Percentiles rank a stretch among this genome's conserved stretches.
Evolutionary conservation across 2,113 vertebrate species (phyloP).

Genomic region (Microcebus jonahi): DNA sequence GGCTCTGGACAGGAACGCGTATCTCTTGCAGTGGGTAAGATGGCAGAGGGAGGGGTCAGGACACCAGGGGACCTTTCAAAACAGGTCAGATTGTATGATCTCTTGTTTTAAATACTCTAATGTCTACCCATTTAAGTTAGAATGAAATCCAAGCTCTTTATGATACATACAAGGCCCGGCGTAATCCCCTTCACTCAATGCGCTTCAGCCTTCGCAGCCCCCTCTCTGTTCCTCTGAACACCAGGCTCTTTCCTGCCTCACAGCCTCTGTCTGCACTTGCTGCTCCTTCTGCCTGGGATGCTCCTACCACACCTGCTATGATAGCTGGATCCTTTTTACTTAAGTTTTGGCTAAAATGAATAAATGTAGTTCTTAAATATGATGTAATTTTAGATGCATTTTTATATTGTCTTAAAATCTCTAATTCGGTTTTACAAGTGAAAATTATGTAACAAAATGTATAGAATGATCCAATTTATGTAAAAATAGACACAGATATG

Average conservation of each 20-base stretch:
- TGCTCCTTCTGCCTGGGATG: neutral
- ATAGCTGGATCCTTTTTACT: neutral
- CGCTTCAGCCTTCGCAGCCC: neutral
- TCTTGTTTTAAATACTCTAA: neutral
- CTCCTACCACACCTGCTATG: neutral
- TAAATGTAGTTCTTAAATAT: neutral
- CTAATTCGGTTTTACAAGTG: neutral
- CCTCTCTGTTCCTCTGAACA: neutral
- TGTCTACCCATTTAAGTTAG: neutral
- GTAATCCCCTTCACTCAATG: neutral
- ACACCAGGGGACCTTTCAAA: neutral
- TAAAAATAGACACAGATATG: neutral
- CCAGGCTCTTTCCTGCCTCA: neutral
- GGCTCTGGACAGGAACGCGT: accelerated
- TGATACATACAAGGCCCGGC: neutral
- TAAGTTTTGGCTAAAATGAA: conserved; percentile 8
- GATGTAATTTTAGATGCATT: neutral
- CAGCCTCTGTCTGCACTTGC: neutral
- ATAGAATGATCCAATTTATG: neutral
- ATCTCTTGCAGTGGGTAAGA: neutral
- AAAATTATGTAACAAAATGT: neutral
- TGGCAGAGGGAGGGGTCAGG: neutral
- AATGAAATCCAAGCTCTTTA: neutral
- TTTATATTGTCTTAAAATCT: conserved; percentile 34
- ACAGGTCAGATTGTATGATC: neutral